phyloP scores from a whole-genome alignment of 2,888 invertebrate species.

The Machimus atricapillus region DNA sequence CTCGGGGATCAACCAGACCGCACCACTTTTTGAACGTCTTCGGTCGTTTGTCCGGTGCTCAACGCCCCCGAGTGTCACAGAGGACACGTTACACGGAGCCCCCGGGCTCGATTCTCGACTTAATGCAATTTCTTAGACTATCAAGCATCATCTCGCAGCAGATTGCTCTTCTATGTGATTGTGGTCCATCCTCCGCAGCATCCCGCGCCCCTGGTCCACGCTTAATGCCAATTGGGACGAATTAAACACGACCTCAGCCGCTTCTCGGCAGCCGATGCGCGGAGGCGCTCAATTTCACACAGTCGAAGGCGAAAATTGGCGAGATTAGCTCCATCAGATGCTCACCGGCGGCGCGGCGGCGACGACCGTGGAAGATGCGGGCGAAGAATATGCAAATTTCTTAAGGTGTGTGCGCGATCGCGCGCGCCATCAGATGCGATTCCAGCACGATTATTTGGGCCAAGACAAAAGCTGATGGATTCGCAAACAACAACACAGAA shows the following conservation, averaged over 20 bases:
- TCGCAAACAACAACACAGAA: neutral
- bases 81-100: neutral
- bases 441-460: neutral
- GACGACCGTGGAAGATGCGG: neutral
- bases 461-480: neutral
- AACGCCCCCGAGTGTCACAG: neutral
- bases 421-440: neutral
- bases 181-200: neutral
- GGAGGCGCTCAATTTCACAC: slow-evolving; percentile 16
- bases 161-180: neutral
- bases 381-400: slow-evolving; percentile 17
- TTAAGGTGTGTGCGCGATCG: neutral
- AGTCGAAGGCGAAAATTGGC: slow-evolving; percentile 13
- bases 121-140: neutral
- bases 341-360: too few species aligned
- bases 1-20: neutral
- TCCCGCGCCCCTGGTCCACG: neutral
- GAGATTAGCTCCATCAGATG: neutral
- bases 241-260: slow-evolving; percentile 19
- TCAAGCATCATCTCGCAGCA: neutral
- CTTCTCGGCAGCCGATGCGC: neutral
- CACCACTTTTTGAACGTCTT: neutral
- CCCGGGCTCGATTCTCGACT: neutral
- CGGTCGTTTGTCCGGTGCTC: neutral
- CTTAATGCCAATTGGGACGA: slow-evolving; percentile 9